phyloP scores from a whole-genome alignment of 2,113 vertebrate genomes.

The Pelobates fuscus region DNA sequence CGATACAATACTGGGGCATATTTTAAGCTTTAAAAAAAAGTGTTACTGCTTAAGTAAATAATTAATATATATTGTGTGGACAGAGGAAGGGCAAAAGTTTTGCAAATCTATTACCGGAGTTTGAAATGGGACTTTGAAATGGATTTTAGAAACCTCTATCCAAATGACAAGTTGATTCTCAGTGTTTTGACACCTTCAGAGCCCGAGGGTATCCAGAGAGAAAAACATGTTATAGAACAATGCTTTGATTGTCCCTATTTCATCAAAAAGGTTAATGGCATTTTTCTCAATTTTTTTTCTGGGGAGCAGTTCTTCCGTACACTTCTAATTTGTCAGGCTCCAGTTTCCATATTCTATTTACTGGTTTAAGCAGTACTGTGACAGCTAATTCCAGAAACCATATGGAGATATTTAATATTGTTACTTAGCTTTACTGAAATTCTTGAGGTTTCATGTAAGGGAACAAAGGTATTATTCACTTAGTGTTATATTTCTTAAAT shows the following conservation, averaged over 20 bases:
- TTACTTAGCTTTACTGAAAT: constrained; percentile 36
- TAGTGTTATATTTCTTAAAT: constrained; percentile 37
- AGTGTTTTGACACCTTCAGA: constrained; percentile 24
- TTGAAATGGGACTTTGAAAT: neutral
- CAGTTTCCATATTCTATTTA: constrained; percentile 44
- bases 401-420: constrained; percentile 50
- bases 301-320: constrained; percentile 33
- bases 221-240: constrained; percentile 24
- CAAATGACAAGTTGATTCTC: constrained; percentile 37
- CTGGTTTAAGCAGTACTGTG: constrained; percentile 43
- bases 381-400: constrained; percentile 46
- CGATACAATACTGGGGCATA: too few species aligned
- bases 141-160: neutral
- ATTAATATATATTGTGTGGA: too few species aligned
- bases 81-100: too few species aligned
- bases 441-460: constrained; percentile 34
- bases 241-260: constrained; percentile 28
- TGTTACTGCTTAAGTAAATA: too few species aligned
- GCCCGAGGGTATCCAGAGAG: constrained; percentile 22
- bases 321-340: constrained; percentile 46
- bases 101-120: too few species aligned
- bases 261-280: constrained; percentile 34
- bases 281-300: constrained; percentile 33
- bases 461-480: constrained; percentile 46
- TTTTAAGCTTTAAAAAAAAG: too few species aligned